Evolutionary conservation across 2,888 invertebrate species (phyloP).

Genomic region (Abrostola tripartita): DNA sequence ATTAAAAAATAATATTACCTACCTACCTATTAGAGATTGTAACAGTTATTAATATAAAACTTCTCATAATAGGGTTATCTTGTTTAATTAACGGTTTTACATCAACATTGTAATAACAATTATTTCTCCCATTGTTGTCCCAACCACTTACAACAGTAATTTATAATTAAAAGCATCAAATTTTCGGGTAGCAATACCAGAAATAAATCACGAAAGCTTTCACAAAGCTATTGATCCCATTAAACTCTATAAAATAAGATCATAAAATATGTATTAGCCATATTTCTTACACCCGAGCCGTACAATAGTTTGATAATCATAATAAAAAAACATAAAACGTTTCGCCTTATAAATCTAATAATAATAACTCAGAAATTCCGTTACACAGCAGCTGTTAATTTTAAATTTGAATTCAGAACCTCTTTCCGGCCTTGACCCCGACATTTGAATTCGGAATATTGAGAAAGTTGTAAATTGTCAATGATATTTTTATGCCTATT

Average conservation of each 20-base stretch:
- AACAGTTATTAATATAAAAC: too few relatives aligned
- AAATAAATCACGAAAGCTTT: conserved; percentile 13
- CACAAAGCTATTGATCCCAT: conserved; percentile 23
- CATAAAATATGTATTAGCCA: conserved; percentile 43
- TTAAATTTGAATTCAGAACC: conserved; percentile 55
- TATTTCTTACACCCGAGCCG: conserved; percentile 30
- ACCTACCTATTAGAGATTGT: too few relatives aligned
- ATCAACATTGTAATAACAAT: too few relatives aligned
- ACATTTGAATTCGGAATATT: conserved; percentile 29
- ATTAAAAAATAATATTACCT: too few relatives aligned
- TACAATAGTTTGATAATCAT: conserved; percentile 29
- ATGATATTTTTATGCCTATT: conserved; percentile 41
- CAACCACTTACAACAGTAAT: background rate
- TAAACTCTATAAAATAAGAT: conserved; percentile 20
- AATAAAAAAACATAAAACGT: conserved; percentile 24
- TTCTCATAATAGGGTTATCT: too few relatives aligned
- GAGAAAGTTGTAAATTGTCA: conserved; percentile 52
- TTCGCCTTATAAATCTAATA: conserved; percentile 30
- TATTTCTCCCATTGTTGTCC: background rate
- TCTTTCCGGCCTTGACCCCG: conserved; percentile 63
- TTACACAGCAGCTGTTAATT: conserved; percentile 51
- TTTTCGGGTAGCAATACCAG: background rate
- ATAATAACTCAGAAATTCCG: conserved; percentile 50
- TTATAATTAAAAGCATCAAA: conserved; percentile 1
- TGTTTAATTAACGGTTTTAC: too few relatives aligned